Conservation (phyloP, 2,113 vertebrate genomes). For the Apeltes quadracus region DNA sequence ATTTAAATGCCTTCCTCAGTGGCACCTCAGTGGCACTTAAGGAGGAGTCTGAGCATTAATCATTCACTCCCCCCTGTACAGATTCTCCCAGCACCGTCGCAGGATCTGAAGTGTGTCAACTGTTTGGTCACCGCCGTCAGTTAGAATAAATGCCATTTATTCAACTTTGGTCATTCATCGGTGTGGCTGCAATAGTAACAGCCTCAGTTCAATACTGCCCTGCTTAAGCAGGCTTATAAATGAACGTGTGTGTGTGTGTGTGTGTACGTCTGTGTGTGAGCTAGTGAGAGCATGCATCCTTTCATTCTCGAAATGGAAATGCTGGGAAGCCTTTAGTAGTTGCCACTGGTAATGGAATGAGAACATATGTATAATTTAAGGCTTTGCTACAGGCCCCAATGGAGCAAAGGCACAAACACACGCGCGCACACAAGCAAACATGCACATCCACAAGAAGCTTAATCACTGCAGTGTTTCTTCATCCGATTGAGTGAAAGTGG, state of each 20-base stretch:
- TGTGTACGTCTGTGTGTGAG: neutral
- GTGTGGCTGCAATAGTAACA: neutral
- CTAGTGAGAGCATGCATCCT: slow-evolving; percentile 40
- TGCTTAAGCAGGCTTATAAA: neutral
- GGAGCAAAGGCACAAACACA: slow-evolving; percentile 39
- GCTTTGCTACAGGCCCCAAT: slow-evolving; percentile 56
- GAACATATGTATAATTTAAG: slow-evolving; percentile 77
- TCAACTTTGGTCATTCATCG: slow-evolving; percentile 13
- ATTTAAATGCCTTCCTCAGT: slow-evolving; percentile 50
- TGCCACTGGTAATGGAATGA: slow-evolving; percentile 77
- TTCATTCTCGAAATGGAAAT: slow-evolving; percentile 76
- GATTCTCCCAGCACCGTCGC: slow-evolving; percentile 25
- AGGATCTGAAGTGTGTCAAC: slow-evolving; percentile 47
- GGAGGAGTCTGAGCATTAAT: slow-evolving; percentile 48
- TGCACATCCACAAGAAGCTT: slow-evolving; percentile 41
- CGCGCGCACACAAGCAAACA: slow-evolving; percentile 14
- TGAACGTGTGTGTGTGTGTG: neutral
- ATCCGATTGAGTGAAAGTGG: slow-evolving; percentile 68
- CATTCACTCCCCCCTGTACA: slow-evolving; percentile 43
- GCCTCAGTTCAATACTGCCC: slow-evolving; percentile 6
- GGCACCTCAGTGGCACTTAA: slow-evolving; percentile 49
- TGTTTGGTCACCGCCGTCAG: slow-evolving; percentile 40
- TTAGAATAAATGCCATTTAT: slow-evolving; percentile 14
- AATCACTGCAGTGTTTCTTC: slow-evolving; percentile 69
- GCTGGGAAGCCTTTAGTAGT: slow-evolving; percentile 74